Percentiles rank a stretch among this genome's conserved stretches.
phyloP scores from a whole-genome alignment of 2,888 invertebrate genomes.

The Sthenelais limicola region DNA sequence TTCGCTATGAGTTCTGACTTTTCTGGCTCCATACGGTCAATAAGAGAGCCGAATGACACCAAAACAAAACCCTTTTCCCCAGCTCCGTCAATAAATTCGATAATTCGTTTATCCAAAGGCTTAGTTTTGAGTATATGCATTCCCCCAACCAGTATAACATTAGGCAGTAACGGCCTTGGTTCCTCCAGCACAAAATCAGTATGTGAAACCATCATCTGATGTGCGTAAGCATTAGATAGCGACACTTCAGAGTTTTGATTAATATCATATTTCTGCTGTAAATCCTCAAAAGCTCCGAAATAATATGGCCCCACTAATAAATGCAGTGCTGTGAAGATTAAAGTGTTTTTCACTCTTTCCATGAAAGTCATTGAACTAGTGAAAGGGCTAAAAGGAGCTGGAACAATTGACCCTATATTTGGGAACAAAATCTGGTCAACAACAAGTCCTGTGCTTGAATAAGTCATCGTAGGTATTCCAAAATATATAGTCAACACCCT shows the following conservation, averaged over 20 bases:
- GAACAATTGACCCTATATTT: constrained; percentile 8
- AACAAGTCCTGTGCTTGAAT: constrained; percentile 13
- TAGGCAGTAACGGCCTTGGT: constrained; percentile 5
- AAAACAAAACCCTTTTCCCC: constrained; percentile 37
- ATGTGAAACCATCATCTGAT: constrained; percentile 1
- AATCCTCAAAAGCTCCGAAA: constrained; percentile 8
- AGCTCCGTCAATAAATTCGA: constrained; percentile 15
- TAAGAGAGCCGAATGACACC: constrained; percentile 27
- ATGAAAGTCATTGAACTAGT: constrained; percentile 14
- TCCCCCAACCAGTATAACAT: constrained; percentile 11
- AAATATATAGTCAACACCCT: background rate
- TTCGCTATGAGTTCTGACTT: background rate
- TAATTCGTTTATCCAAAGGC: constrained; percentile 11
- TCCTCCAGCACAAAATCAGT: constrained; percentile 21
- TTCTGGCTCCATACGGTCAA: background rate
- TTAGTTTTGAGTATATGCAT: background rate
- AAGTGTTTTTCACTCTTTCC: constrained; percentile 14
- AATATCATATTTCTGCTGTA: background rate
- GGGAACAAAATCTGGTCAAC: constrained; percentile 9
- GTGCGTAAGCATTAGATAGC: background rate
- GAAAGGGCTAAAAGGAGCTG: background rate
- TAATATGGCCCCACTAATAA: background rate
- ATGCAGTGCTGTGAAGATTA: background rate
- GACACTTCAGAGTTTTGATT: no score
- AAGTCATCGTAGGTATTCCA: constrained; percentile 21